phyloP scores from a whole-genome alignment of 2,888 invertebrate genomes.

The Azorinus chamasolen region DNA sequence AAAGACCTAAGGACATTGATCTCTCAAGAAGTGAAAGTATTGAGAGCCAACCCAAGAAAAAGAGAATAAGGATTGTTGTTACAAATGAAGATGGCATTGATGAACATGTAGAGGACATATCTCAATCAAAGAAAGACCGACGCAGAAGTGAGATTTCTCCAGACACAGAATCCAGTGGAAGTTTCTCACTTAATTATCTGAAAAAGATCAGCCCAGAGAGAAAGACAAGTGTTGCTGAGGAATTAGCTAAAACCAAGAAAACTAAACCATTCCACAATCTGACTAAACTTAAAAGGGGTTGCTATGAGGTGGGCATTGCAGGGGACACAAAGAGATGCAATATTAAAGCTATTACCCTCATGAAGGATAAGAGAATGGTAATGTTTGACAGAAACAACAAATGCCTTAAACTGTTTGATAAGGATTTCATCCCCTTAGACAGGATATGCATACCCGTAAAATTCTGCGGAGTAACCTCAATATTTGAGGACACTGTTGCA shows the following conservation, averaged over 20 bases:
- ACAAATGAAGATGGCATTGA: too few relatives aligned
- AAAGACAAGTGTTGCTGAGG: too few relatives aligned
- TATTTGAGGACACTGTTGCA: constrained; percentile 35
- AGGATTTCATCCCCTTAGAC: constrained; percentile 52
- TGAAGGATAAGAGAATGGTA: constrained; percentile 37
- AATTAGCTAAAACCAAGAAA: constrained; percentile 23
- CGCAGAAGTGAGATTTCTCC: too few relatives aligned
- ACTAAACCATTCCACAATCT: constrained; percentile 52
- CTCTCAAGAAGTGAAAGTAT: too few relatives aligned
- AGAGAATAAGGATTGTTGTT: too few relatives aligned
- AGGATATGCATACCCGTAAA: constrained; percentile 30
- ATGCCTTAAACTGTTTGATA: constrained; percentile 55
- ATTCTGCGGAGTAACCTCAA: constrained; percentile 39
- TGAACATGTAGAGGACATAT: too few relatives aligned
- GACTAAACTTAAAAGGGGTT: constrained; percentile 30
- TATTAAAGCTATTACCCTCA: constrained; percentile 41
- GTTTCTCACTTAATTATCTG: too few relatives aligned
- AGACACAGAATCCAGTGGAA: too few relatives aligned
- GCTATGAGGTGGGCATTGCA: constrained; percentile 38
- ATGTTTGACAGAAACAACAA: constrained; percentile 50
- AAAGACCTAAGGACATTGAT: too few relatives aligned
- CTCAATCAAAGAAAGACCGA: too few relatives aligned
- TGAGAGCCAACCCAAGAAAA: too few relatives aligned
- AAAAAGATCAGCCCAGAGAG: too few relatives aligned
- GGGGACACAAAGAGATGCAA: constrained; percentile 43